Evolutionary conservation across 1,140 invertebrate species (phyloP).

Genomic region (Hycleus phaleratus): DNA sequence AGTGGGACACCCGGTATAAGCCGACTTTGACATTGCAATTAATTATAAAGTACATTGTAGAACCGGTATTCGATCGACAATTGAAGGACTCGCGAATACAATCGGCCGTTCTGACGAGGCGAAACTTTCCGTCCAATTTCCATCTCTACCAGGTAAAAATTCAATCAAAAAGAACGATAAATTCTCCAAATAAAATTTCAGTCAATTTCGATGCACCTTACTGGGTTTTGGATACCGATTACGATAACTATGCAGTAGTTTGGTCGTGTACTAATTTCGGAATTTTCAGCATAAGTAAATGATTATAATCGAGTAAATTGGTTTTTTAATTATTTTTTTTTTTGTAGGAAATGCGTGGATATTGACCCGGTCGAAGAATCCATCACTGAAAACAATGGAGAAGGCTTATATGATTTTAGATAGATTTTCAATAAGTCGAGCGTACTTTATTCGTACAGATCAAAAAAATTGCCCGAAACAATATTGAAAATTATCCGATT

Average conservation of each 20-base stretch:
- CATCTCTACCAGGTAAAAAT: constrained; percentile 47
- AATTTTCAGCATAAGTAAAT: constrained; percentile 51
- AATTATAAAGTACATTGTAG: constrained; percentile 36
- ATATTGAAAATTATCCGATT: constrained; percentile 4
- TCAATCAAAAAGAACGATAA: background rate
- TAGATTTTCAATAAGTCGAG: constrained; percentile 50
- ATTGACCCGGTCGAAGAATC: constrained; percentile 51
- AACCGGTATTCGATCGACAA: constrained; percentile 48
- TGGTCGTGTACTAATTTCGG: constrained; percentile 65
- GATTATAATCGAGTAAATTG: background rate
- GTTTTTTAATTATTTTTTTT: constrained; percentile 8
- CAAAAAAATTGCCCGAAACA: constrained; percentile 52
- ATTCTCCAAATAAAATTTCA: constrained; percentile 17
- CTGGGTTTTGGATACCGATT: constrained; percentile 72
- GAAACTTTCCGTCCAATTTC: constrained; percentile 54
- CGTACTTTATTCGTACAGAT: constrained; percentile 55
- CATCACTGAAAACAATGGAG: constrained; percentile 48
- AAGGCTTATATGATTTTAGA: constrained; percentile 52
- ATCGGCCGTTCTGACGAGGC: constrained; percentile 45
- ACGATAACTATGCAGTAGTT: constrained; percentile 62
- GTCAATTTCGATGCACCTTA: constrained; percentile 53
- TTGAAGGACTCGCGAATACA: constrained; percentile 50
- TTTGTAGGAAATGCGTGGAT: constrained; percentile 61
- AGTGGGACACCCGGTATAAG: too few species aligned
- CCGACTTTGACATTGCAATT: background rate